A percentile compares a stretch with the other conserved stretches of the same genome.
phyloP scores from a whole-genome alignment of 2,888 invertebrate species.

The Drosophila austrosaltans region DNA sequence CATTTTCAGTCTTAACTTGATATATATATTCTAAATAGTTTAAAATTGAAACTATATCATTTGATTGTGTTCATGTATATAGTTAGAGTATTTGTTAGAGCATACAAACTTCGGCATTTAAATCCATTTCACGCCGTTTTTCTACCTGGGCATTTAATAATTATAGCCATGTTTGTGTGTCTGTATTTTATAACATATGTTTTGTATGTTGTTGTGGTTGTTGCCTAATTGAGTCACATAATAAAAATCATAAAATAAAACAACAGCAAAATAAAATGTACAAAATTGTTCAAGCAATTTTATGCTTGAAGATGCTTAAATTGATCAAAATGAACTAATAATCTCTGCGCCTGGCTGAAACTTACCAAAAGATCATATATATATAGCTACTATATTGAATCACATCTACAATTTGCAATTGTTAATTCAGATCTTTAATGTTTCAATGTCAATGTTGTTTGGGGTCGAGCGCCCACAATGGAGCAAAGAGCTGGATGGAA shows the following conservation, averaged over 20 bases:
- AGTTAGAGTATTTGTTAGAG: too few relatives aligned
- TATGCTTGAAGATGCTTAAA: conserved; percentile 52
- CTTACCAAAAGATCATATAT: conserved; percentile 13
- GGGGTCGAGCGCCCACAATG: conserved; percentile 1
- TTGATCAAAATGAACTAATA: conserved; percentile 22
- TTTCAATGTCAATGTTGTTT: conserved; percentile 70
- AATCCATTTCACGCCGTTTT: background rate
- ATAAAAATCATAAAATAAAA: conserved; percentile 21
- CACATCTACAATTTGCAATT: conserved; percentile 45
- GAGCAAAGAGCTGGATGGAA: conserved; percentile 15
- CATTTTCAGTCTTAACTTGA: too few relatives aligned
- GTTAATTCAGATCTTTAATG: conserved; percentile 31
- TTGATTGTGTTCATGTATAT: too few relatives aligned
- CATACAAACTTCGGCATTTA: background rate
- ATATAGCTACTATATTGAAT: background rate
- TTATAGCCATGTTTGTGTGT: background rate
- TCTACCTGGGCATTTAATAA: background rate
- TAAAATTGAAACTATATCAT: too few relatives aligned
- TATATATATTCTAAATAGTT: too few relatives aligned
- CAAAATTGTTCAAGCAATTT: conserved; percentile 51
- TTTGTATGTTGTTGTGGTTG: conserved; percentile 20
- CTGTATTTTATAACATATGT: background rate
- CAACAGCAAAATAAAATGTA: conserved; percentile 17
- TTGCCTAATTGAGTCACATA: conserved; percentile 65
- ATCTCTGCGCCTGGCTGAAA: conserved; percentile 28